Conservation (phyloP, 2,797 vertebrate genomes). For the Mallotus villosus region DNA sequence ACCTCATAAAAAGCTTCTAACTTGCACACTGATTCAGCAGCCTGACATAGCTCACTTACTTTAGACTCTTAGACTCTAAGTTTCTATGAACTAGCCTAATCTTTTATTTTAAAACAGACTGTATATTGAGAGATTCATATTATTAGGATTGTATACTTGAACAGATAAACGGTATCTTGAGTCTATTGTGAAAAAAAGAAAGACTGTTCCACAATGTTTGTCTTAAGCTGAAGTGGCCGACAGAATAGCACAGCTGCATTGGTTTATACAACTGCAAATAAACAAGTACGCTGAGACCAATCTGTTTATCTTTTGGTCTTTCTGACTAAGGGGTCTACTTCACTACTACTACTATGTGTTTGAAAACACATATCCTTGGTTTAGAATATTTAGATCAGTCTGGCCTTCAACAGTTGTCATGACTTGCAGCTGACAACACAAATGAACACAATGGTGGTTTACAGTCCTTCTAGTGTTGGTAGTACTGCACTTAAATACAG, state of each 20-base stretch:
- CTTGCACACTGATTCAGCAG: no score
- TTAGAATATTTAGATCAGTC: no score
- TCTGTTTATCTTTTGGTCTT: neutral
- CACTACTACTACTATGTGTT: neutral
- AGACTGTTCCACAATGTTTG: neutral
- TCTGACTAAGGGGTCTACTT: neutral
- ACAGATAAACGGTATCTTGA: neutral
- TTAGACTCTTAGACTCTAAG: neutral
- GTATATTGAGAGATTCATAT: neutral
- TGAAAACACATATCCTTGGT: no score
- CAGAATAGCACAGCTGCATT: neutral
- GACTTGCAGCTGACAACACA: no score
- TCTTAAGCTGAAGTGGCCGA: neutral
- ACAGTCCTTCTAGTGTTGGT: neutral
- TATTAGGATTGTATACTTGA: neutral
- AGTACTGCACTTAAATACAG: neutral
- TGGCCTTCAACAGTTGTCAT: no score
- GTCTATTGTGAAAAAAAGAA: neutral
- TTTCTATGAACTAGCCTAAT: neutral
- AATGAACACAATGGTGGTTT: neutral
- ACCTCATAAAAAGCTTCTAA: no score
- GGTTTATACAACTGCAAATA: conserved; percentile 1
- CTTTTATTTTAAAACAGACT: neutral
- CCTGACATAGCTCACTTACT: neutral
- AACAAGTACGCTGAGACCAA: neutral